Evolutionary conservation across 2,797 vertebrate genomes (phyloP), one percentile per base, ranked within the genome.

Genomic region (Florisuga fusca): DNA sequence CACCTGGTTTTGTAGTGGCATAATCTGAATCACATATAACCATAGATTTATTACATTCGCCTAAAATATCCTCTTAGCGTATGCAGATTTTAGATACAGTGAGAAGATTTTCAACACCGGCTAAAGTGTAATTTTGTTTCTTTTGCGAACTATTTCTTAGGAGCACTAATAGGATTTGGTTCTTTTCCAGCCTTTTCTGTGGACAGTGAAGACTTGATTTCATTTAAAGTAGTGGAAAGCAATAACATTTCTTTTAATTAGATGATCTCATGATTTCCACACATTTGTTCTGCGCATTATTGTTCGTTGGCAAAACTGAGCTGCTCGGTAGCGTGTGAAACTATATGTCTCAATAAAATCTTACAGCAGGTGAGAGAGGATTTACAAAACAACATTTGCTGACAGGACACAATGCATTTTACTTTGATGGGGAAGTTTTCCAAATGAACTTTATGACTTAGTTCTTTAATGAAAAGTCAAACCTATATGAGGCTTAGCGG

Each of bases 351-450:
- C 90, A 95, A 92, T 92, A 95, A 90, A 33, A 64, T 95, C 87
- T 91, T 78, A 69, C 84, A 77, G 89, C 46, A 89, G 93, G 46
- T 92, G 80, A 94, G 80, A 73, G 87, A 96, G 79, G 79, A 94
- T 96, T 95, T 95, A 71, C 86, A 94, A 94, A 96, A 93, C 68
- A 95, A 16, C 71, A 54, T 85, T 91, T 96, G 95, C 94, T 96
- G 92, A 96, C 94, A 79, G 87, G 73, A 72, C 90, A 67, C 66
- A 94, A 86, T 67, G 36, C 43, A 14, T 91, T 94, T 95, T 81
- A 92, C 79, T 95, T 95, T 95, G 81, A 86, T 83, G 93, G 77
- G 33, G 79, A 80, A 67, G 82, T 94, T 92, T 85, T 95, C 63
- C 43, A 53, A 89, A 82, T 86, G 82, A 90, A 78, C 29, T 85